A percentile compares a stretch with the other conserved stretches of the same genome.
These are phyloP conservation scores for Sebastes diploproa DNA, from an alignment of 2,797 vertebrate genomes.

Conservation along the genomic window DNA sequence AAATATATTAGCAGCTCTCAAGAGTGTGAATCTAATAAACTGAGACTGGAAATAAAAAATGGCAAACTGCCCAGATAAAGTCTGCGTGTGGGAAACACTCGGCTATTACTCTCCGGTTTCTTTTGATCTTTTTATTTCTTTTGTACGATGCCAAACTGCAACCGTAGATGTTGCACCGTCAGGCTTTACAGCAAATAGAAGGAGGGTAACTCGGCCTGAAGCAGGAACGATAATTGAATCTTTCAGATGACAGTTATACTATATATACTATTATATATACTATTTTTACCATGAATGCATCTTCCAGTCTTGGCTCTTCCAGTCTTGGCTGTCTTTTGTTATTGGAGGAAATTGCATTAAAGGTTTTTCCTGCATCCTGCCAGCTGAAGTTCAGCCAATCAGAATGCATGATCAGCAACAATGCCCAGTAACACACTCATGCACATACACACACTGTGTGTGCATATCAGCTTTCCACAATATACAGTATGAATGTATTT, in stretches of 20 bases:
- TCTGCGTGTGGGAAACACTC: slow-evolving; percentile 20
- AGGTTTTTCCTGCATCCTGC: slow-evolving; percentile 43
- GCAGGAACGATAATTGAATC: background rate
- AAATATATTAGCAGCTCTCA: background rate
- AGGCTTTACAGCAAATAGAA: background rate
- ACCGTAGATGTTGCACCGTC: background rate
- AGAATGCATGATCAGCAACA: slow-evolving; percentile 24
- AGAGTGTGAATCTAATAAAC: slow-evolving; percentile 7
- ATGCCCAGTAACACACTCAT: slow-evolving; percentile 19
- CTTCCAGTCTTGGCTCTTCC: background rate
- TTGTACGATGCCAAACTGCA: background rate
- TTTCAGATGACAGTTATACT: background rate
- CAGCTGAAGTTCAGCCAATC: slow-evolving; percentile 49
- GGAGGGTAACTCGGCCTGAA: background rate
- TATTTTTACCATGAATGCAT: background rate
- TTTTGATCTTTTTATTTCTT: slow-evolving; percentile 10
- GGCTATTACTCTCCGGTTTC: background rate
- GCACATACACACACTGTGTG: background rate
- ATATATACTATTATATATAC: background rate
- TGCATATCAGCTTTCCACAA: background rate
- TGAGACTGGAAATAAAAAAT: slow-evolving; percentile 12
- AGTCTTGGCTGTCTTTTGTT: slow-evolving; percentile 16
- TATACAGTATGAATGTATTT: background rate
- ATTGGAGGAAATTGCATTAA: slow-evolving; percentile 23
- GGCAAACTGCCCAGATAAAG: slow-evolving; percentile 14